These are phyloP conservation scores for Hypena proboscidalis DNA, from an alignment of 2,888 invertebrate species.

Conservation along the genomic window DNA sequence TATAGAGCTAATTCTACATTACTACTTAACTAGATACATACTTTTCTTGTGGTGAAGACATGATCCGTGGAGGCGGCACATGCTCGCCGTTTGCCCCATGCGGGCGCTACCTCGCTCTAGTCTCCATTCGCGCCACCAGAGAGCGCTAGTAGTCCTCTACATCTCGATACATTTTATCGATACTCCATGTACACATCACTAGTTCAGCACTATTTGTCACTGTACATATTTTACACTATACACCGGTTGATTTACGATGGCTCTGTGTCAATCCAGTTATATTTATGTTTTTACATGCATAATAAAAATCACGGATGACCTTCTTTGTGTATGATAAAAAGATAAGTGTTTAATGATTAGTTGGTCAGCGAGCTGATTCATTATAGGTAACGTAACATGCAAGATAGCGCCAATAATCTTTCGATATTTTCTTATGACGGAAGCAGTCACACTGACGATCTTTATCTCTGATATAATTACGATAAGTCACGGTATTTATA, in stretches of 20 bases:
- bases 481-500: too few species aligned
- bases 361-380: too few species aligned
- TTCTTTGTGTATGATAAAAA: conserved; percentile 7
- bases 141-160: conserved; percentile 57
- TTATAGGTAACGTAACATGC: too few species aligned
- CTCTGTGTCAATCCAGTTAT: conserved; percentile 33
- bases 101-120: conserved; percentile 81
- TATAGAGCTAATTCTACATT: not conserved
- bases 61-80: conserved; percentile 92
- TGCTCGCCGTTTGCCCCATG: conserved; percentile 93
- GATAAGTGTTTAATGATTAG: too few species aligned
- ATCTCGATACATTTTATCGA: conserved; percentile 51
- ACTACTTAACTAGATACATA: conserved; percentile 71
- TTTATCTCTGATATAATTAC: too few species aligned
- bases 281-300: conserved; percentile 9
- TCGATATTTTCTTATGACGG: too few species aligned
- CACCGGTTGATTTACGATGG: conserved; percentile 52
- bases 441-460: too few species aligned
- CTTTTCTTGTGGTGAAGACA: conserved; percentile 91
- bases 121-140: conserved; percentile 67
- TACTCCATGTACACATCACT: conserved; percentile 66
- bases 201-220: conserved; percentile 43
- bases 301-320: conserved; percentile 3
- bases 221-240: conserved; percentile 51
- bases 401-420: too few species aligned